Base-by-base conservation (phyloP, 2,113 vertebrate genomes). In the Ammodytes dubius region DNA sequence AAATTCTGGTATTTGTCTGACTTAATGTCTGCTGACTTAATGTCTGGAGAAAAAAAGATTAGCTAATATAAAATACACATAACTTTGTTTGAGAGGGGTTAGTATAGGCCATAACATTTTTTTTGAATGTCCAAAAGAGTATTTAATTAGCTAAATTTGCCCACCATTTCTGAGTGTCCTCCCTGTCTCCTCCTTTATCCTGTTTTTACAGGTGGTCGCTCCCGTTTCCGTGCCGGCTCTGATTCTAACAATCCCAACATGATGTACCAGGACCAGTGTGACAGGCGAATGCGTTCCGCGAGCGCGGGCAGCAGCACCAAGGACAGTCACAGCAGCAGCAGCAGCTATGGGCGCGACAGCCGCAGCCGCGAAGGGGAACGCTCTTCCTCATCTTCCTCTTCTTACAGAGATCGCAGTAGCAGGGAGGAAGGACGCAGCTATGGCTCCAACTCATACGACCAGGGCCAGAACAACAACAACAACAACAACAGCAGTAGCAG, bases 191-290 rank as follows among this genome's bases (percentile, higher is more conserved):
- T 53, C 87, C 94, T 83, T 37, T 19, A 0, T 43, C 40, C 19
- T 47, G 14, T 6, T 17, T 37, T 10, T 87, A 69, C 77, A 99
- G 97, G 97, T 81, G 97, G 97, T 70, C 96, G 97, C 57, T 95
- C 96, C 88, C 97, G 97, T 84, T 98, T 98, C 92, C 96, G 97
- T 83, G 96, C 94, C 58, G 89, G 87, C 87, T 95, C 96, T 87
- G 89, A 53, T 77, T 94, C 96, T 77, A 97, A 97, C 95, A 99
- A 99, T 81, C 98, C 98, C 89, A 99, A 99, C 92, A 94, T 99
- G 93, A 99, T 99, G 98, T 99, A 98, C 94, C 96, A 98, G 93
- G 97, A 98, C 0, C 96, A 98, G 87, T 98, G 97, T 85, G 97
- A 98, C 45, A 90, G 96, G 67, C 95, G 97, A 87, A 95, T 97